Evolutionary conservation across 2,888 invertebrate genomes (phyloP).

Genomic region (Hirtodrosophila trivittata): DNA sequence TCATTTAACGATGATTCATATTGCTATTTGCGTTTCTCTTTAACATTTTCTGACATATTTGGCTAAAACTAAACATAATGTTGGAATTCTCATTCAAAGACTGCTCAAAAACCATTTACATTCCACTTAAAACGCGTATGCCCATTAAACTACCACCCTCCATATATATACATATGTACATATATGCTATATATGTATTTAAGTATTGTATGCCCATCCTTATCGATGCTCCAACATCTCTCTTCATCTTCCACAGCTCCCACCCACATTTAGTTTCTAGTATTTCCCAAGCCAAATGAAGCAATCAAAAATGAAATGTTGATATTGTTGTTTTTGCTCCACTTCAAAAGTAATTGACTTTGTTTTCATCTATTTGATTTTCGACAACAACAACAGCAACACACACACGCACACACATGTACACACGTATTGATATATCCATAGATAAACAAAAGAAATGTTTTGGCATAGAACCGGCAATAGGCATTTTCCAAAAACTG

Average conservation of each 20-base stretch:
- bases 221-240: not conserved
- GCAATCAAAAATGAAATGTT: conserved; percentile 52
- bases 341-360: conserved; percentile 73
- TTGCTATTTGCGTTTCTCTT: too few species aligned
- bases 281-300: conserved; percentile 45
- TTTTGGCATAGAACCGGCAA: conserved; percentile 13
- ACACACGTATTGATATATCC: not conserved
- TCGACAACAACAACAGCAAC: conserved; percentile 9
- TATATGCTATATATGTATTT: conserved; percentile 3
- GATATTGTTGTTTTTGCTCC: conserved; percentile 41
- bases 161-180: conserved; percentile 1
- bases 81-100: conserved; percentile 1
- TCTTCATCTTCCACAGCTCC: not conserved
- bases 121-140: conserved; percentile 35
- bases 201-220: not conserved
- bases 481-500: conserved; percentile 38
- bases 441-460: conserved; percentile 27
- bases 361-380: conserved; percentile 49
- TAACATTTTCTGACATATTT: conserved; percentile 12
- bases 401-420: not conserved
- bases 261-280: conserved; percentile 9
- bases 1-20: too few species aligned
- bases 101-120: conserved; percentile 20
- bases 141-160: conserved; percentile 15
- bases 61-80: conserved; percentile 14